A percentile compares a stretch with the other conserved stretches of the same genome.
These are phyloP conservation scores for Nymphicus hollandicus DNA, from an alignment of 2,113 vertebrate genomes.

Conservation along the genomic window DNA sequence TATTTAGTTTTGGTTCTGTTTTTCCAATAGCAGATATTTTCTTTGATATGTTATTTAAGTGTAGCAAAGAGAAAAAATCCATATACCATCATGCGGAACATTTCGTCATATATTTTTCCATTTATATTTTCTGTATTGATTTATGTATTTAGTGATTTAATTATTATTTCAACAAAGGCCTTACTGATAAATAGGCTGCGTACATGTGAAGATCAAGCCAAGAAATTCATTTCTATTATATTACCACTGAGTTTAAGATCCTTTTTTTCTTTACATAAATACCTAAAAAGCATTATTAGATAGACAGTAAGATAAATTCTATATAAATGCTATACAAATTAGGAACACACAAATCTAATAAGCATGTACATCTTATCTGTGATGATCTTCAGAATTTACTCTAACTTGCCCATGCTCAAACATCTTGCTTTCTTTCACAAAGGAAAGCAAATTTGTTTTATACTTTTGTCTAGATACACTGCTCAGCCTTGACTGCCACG, in stretches of 20 bases:
- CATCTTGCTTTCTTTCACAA: background rate
- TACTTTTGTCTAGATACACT: background rate
- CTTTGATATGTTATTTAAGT: background rate
- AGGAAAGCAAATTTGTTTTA: background rate
- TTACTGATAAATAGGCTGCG: background rate
- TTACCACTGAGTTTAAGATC: background rate
- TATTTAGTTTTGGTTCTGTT: background rate
- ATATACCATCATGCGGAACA: background rate
- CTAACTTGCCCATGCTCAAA: background rate
- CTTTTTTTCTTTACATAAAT: background rate
- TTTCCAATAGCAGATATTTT: background rate
- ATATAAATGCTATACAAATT: background rate
- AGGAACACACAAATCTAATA: background rate
- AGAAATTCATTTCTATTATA: background rate
- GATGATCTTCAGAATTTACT: background rate
- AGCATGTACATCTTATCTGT: accelerated
- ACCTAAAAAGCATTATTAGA: background rate
- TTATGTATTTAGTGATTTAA: background rate
- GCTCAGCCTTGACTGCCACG: accelerated
- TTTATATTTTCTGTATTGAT: background rate
- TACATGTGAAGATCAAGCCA: background rate
- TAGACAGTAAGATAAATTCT: background rate
- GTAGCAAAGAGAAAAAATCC: background rate
- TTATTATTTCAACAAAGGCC: background rate
- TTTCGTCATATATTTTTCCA: background rate